Evolutionary conservation across 2,888 invertebrate genomes (phyloP), one percentile per base, ranked within the genome.

Genomic region (Drosophila vallismaia): DNA sequence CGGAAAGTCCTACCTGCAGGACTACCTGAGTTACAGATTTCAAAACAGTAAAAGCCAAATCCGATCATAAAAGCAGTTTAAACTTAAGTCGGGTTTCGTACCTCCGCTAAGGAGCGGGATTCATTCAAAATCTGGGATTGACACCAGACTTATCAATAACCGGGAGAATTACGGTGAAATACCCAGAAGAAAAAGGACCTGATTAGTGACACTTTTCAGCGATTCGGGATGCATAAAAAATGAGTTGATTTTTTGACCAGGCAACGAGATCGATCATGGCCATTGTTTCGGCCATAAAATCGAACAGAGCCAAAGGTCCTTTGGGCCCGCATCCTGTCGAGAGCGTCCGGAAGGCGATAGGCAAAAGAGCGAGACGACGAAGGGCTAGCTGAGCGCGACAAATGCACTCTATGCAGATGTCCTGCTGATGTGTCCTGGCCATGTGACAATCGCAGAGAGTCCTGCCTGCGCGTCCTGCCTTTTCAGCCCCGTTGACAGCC

Each of bases 101-200:
- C 64, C 64, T 66, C 53, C 53, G 78, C 63, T 76, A 71, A 78
- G 64, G 62, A 62, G 51, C 36, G 6, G 82, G 85, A 82, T 79
- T 82, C 85, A 85, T 85, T 85, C 82, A 70, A 85, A 82, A 82
- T 77, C 82, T 77, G 56, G 60, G 60, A 71, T 40, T 75, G 69
- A 38, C 53, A 62, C 59, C 59, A 55, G 81, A 79, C 76, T 82
- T 85, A 77, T 82, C 77, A 82, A 82, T 82, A 81, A 74, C 67
- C 64, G 58, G 44, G 53, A 42, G 78, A 60, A 70, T 83, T 71
- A 62, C 28, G 53, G 19, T 29, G 59, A 44, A 57, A 40, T 46
- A 51, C 42, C 51, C 40, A n/a, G 31, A 26, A 45, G 51, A 14
- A 40, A 53, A 51, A 40, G 55, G 40, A 42, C 48, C 62, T 56